Conservation (phyloP, 2,797 vertebrate genomes). For the Oryzias dopingdopingensis region DNA sequence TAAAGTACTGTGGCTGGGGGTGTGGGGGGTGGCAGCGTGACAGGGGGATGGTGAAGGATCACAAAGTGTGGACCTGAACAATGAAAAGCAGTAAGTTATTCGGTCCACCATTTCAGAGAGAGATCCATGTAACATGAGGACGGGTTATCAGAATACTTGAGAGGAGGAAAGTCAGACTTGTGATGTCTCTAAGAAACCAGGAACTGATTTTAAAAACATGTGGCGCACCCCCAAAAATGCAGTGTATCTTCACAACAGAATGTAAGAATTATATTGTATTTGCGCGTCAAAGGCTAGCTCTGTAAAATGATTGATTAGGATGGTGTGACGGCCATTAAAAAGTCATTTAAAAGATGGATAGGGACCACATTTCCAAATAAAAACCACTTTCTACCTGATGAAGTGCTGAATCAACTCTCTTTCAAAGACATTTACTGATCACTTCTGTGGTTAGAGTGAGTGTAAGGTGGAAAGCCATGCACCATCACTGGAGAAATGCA, state of each 20-base stretch:
- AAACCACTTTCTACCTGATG: constrained; percentile 83
- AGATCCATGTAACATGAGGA: constrained; percentile 20
- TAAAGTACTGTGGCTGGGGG: constrained; percentile 62
- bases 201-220: constrained; percentile 27
- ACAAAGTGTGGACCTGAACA: constrained; percentile 40
- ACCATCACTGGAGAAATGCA: constrained; percentile 38
- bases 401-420: constrained; percentile 81
- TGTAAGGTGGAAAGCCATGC: constrained; percentile 51
- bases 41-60: constrained; percentile 49
- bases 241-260: constrained; percentile 56
- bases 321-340: constrained; percentile 83
- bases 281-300: constrained; percentile 66
- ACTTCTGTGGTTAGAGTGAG: constrained; percentile 60
- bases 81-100: constrained; percentile 30
- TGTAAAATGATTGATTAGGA: constrained; percentile 81
- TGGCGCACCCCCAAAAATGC: constrained; percentile 37
- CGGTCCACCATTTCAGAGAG: constrained; percentile 11
- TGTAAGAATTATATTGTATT: constrained; percentile 70
- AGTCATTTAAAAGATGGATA: constrained; percentile 86
- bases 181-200: constrained; percentile 30
- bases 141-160: constrained; percentile 16
- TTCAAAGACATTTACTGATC: constrained; percentile 79
- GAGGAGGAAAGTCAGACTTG: constrained; percentile 19
- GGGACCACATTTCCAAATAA: constrained; percentile 81
- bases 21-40: constrained; percentile 21